Base-by-base conservation (phyloP, 2,888 invertebrate genomes). In the Rhabditophanes sp. region DNA sequence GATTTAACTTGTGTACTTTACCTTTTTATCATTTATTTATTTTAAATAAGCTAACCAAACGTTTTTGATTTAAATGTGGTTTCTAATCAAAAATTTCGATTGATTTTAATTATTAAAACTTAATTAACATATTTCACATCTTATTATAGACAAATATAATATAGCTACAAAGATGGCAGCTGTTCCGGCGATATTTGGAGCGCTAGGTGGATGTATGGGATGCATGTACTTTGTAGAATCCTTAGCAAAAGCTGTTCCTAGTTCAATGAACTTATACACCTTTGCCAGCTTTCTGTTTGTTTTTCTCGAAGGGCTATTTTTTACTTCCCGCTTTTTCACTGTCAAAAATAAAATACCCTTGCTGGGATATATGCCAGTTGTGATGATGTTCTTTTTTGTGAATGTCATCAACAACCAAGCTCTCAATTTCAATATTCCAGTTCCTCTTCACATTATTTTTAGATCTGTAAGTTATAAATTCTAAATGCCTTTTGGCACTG, bases 371-470 rank as follows among this genome's bases (percentile, higher is more conserved):
- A 61, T 78, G 5, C 67, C 78, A 28, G 70, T 90, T 37, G 88
- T 90, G 0, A 69, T 75, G 8, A 78, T 88, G 70, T 93, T 90
- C 69, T 90, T 88, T 69, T 70, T 82, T 0, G 77, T 80, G 11
- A 90, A 83, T 67, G 80, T 87, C 1, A 78, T 80, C 42, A 72
- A 71, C 48, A 96, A 93, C 67, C 83, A 83, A 72, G 88, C 88
- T 0, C 82, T 93, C 59, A 78, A 80, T 66, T 93, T 85, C 64
- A 84, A 90, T 66, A 87, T 96, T 59, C 78, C 93, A 0, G 88
- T 96, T 78, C 90, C 93, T 1, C 70, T 96, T 27, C 93, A 93
- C 65, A 88, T 93, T 80, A 93, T 96, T 65, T 96, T 96, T 68
- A 75, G 90, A 72, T 79, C 90, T 36, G 81, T 81, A 70, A 74